Evolutionary conservation across 2,113 vertebrate genomes (phyloP), one percentile per base, ranked within the genome.

Genomic region (Lamprotornis superbus): DNA sequence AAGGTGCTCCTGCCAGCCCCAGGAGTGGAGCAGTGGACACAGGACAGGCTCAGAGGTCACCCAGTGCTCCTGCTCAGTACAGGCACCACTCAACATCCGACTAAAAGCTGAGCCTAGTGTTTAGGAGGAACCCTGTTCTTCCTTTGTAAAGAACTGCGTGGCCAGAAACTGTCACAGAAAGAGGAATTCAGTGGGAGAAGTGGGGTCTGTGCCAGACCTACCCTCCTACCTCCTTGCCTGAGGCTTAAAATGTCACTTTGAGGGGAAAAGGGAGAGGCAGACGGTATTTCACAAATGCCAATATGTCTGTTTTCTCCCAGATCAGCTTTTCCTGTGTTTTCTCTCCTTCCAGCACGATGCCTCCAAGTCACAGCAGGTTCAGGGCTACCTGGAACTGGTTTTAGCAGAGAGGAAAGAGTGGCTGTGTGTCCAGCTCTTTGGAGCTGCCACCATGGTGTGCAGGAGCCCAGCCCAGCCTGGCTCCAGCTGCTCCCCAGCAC

Each of bases 31-130:
- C 42, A 49, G 63, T 12, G 15, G 49, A 15, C 2, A 3, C 30
- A 15, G 60, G 63, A 46, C 1, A 0, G 25, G 42, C 42, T 76
- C 33, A 16, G 6, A 3, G 53, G 33, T 11, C 78, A 27, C 5
- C 5, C 1, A 56, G 35, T 1, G 11, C 37, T 78, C 78, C 69
- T 46, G 71, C 65, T 67, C 65, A 44, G 69, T 1, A 0, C 55
- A 65, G 30, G 28, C 11, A 30, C 14, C 40, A 3, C 0, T 5
- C 40, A 70, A 9, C 35, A 11, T 10, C 68, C 30, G 52, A 0
- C 33, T 35, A 9, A 69, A 50, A 73, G 46, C 68, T 22, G 40
- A 60, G 37, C 40, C 24, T 15, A 1, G 15, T 7, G 49, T 39
- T 69, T 8, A 53, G 50, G 28, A 69, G 25, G 18, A 76, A 16